Conservation (phyloP, 2,888 invertebrate genomes). For the Pristionchus mayeri region DNA sequence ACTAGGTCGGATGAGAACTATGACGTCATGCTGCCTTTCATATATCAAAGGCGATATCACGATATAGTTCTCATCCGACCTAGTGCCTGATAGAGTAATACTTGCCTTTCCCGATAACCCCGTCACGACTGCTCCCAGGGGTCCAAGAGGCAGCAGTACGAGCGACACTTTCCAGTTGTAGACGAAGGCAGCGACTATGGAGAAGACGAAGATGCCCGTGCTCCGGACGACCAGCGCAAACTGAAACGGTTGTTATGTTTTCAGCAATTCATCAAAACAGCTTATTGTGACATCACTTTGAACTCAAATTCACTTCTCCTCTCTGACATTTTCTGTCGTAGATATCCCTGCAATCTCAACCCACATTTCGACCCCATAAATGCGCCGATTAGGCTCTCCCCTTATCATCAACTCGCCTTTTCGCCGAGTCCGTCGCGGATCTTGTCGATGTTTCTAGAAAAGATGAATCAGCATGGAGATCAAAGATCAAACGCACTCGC, state of each 20-base stretch:
- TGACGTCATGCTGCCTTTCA: too few relatives aligned
- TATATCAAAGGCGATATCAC: too few relatives aligned
- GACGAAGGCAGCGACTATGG: constrained; percentile 56
- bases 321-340: neutral
- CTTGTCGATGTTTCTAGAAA: constrained; percentile 36
- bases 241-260: too few relatives aligned
- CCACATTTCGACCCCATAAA: neutral
- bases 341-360: neutral
- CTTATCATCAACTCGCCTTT: neutral
- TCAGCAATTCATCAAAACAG: too few relatives aligned
- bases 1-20: too few relatives aligned
- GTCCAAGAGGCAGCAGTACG: constrained; percentile 61
- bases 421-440: constrained; percentile 32
- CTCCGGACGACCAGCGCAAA: constrained; percentile 60
- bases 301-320: neutral
- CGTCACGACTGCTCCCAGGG: constrained; percentile 58
- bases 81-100: too few relatives aligned
- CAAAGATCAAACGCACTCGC: constrained; percentile 53
- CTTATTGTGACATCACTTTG: too few relatives aligned
- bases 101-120: constrained; percentile 57
- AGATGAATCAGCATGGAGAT: neutral
- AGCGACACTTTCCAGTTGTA: constrained; percentile 61
- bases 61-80: too few relatives aligned
- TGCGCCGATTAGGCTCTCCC: neutral
- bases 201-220: constrained; percentile 59